Percentiles rank a stretch among this genome's conserved stretches.
Evolutionary conservation across 53 echinoderm and acorn worm species (phyloP).

Genomic region (Henricia sp.): DNA sequence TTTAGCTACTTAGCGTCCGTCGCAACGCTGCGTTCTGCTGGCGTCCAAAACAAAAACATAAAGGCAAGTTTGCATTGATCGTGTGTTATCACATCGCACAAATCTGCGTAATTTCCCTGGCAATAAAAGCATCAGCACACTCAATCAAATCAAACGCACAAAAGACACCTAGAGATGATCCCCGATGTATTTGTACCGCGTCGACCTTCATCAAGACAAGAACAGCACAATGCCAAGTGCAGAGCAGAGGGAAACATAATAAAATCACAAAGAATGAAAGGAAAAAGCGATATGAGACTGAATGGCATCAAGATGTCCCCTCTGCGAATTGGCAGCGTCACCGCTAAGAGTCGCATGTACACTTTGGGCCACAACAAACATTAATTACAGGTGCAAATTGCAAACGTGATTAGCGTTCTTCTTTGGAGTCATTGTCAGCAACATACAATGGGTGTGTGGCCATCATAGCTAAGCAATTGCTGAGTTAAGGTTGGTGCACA

Average conservation of each 20-base stretch:
- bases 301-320: constrained; percentile 11
- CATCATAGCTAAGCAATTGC: constrained; percentile 26
- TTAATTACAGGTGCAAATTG: constrained; percentile 57
- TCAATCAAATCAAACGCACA: constrained; percentile 59
- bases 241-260: neutral
- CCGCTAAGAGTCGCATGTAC: constrained; percentile 50
- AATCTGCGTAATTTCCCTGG: constrained; percentile 25
- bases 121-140: constrained; percentile 33
- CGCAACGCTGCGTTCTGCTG: neutral
- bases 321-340: constrained; percentile 36
- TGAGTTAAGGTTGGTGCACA: constrained; percentile 43
- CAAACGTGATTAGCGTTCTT: constrained; percentile 46
- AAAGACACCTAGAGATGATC: constrained; percentile 32
- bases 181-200: constrained; percentile 39
- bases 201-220: constrained; percentile 38
- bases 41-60: neutral
- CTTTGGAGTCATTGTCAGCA: constrained; percentile 14
- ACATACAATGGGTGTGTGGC: constrained; percentile 10
- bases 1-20: constrained; percentile 53
- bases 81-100: constrained; percentile 48
- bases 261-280: neutral
- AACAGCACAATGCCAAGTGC: neutral
- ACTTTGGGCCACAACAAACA: constrained; percentile 48
- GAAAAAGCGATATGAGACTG: neutral
- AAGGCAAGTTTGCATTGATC: constrained; percentile 4